Evolutionary conservation across 1,140 invertebrate species (phyloP).

Genomic region (Drosophila chauvacae): DNA sequence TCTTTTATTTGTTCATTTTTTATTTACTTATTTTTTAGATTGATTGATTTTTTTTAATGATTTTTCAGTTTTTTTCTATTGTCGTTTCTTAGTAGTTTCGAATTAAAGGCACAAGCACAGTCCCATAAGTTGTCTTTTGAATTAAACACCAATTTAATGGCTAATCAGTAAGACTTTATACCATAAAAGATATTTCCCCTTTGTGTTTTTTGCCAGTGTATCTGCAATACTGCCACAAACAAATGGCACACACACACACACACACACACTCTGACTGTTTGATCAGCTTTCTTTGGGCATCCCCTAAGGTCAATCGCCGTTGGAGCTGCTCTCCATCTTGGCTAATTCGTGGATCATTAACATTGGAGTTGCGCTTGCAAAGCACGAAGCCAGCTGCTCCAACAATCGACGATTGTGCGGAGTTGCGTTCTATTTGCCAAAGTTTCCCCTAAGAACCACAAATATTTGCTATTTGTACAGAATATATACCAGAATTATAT

Average conservation of each 20-base stretch:
- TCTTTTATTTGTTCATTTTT: too few relatives aligned
- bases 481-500: not conserved
- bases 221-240: not conserved
- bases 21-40: too few relatives aligned
- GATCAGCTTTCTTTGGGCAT: slow-evolving; percentile 8
- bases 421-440: slow-evolving; percentile 35
- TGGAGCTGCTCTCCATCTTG: not conserved
- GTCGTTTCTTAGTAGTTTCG: too few relatives aligned
- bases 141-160: not conserved
- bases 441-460: slow-evolving; percentile 24
- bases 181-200: not conserved
- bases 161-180: not conserved
- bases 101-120: too few relatives aligned
- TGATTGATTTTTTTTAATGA: too few relatives aligned
- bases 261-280: not conserved
- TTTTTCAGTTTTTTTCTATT: too few relatives aligned
- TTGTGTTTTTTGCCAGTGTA: not conserved
- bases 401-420: slow-evolving; percentile 36
- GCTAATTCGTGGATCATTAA: slow-evolving; percentile 31
- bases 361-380: slow-evolving; percentile 52
- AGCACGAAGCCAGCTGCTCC: slow-evolving; percentile 31
- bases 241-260: not conserved
- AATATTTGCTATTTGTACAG: slow-evolving; percentile 58
- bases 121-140: not conserved
- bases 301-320: slow-evolving; percentile 20